Conservation (phyloP, 2,888 invertebrate genomes). For the Hecatera dysodea region DNA sequence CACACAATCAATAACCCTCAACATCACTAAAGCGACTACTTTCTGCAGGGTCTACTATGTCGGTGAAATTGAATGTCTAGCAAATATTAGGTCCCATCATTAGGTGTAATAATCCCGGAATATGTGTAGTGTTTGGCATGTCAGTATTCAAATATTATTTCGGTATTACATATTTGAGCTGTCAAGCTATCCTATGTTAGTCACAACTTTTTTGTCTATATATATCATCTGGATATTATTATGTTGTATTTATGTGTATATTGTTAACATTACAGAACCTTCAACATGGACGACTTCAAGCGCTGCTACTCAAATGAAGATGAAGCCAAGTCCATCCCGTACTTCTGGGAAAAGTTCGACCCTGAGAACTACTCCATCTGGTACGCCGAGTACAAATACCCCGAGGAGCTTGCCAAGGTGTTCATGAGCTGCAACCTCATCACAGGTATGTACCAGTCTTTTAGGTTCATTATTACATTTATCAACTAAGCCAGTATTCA, state of each 20-base stretch:
- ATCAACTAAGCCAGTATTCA: not conserved
- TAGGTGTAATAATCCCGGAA: too few species aligned
- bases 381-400: slow-evolving; percentile 99
- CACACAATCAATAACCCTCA: not conserved
- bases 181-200: not conserved
- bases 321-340: slow-evolving; percentile 97
- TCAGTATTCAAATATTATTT: too few species aligned
- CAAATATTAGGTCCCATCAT: not conserved
- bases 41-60: too few species aligned
- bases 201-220: not conserved
- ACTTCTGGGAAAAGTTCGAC: slow-evolving; percentile 99
- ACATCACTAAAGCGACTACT: not conserved
- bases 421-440: slow-evolving; percentile 99
- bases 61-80: not conserved
- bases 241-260: not conserved
- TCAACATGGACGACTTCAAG: slow-evolving; percentile 99
- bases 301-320: slow-evolving; percentile 99
- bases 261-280: slow-evolving; percentile 91
- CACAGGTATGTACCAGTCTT: slow-evolving; percentile 91
- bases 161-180: too few species aligned
- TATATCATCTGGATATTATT: not conserved
- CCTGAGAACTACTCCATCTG: slow-evolving; percentile 99
- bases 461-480: slow-evolving; percentile 4
- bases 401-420: slow-evolving; percentile 96
- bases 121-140: too few species aligned